Percentiles rank a stretch among this genome's conserved stretches.
Evolutionary conservation across 2,888 invertebrate genomes (phyloP).

Genomic region (Pterobdella sp.): DNA sequence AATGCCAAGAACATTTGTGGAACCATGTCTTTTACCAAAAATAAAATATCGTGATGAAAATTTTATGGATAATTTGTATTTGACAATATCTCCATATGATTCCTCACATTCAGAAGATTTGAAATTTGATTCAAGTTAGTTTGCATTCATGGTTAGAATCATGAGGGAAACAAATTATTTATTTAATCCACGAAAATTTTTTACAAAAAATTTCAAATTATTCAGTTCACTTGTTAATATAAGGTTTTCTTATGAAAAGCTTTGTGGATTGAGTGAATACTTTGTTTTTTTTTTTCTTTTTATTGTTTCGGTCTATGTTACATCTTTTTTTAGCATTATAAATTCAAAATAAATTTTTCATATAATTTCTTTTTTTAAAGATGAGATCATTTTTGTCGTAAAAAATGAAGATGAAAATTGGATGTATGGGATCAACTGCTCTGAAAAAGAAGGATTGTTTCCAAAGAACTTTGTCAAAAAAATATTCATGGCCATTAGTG

Average conservation of each 20-base stretch:
- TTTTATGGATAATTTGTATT: background rate
- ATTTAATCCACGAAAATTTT: too few relatives aligned
- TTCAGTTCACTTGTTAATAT: too few relatives aligned
- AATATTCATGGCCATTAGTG: too few relatives aligned
- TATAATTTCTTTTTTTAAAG: background rate
- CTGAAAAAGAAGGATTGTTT: background rate
- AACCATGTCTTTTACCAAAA: background rate
- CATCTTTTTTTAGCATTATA: too few relatives aligned
- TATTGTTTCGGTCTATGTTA: too few relatives aligned
- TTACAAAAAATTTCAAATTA: too few relatives aligned
- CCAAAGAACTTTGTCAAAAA: constrained; percentile 1
- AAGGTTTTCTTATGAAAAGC: too few relatives aligned
- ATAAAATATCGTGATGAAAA: background rate
- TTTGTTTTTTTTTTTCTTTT: too few relatives aligned
- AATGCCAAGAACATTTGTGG: background rate
- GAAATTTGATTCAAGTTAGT: background rate
- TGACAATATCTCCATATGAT: background rate
- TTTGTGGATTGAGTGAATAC: too few relatives aligned
- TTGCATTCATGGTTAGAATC: background rate
- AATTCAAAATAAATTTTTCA: too few relatives aligned
- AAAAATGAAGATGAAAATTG: background rate
- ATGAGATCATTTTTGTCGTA: background rate
- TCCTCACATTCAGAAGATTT: background rate
- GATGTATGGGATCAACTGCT: background rate
- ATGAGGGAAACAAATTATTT: too few relatives aligned